These are phyloP conservation scores for Xanthorhoe spadicearia DNA, from an alignment of 2,888 invertebrate species.

Conservation along the genomic window DNA sequence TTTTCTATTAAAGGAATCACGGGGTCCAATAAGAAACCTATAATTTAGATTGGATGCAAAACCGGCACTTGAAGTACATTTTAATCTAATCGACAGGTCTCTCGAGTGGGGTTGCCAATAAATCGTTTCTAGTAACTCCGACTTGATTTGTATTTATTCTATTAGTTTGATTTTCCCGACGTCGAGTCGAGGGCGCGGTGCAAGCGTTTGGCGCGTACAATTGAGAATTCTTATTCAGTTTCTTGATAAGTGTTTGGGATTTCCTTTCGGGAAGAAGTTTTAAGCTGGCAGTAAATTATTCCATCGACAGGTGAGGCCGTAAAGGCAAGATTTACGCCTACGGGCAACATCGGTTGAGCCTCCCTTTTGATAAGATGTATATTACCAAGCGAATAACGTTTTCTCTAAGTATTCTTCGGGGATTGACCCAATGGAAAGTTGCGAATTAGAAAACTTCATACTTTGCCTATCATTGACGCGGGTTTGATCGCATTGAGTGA, in stretches of 20 bases:
- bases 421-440: slow-evolving; percentile 69
- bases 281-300: slow-evolving; percentile 84
- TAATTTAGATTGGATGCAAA: slow-evolving; percentile 34
- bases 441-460: slow-evolving; percentile 68
- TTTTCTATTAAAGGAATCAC: slow-evolving; percentile 27
- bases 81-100: slow-evolving; percentile 41
- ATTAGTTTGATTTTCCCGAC: slow-evolving; percentile 70
- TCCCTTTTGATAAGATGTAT: slow-evolving; percentile 81
- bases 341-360: slow-evolving; percentile 71
- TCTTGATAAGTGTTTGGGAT: slow-evolving; percentile 82
- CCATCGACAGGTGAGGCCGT: slow-evolving; percentile 84
- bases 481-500: slow-evolving; percentile 43
- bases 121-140: slow-evolving; percentile 41
- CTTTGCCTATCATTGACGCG: slow-evolving; percentile 54
- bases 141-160: slow-evolving; percentile 68
- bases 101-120: slow-evolving; percentile 42
- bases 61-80: slow-evolving; percentile 32
- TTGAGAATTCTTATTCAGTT: slow-evolving; percentile 81
- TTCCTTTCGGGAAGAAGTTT: slow-evolving; percentile 79
- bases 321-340: slow-evolving; percentile 83
- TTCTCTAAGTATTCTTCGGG: slow-evolving; percentile 72
- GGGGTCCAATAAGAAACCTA: slow-evolving; percentile 9
- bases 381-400: slow-evolving; percentile 75
- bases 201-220: slow-evolving; percentile 58
- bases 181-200: slow-evolving; percentile 58